Conservation (phyloP, 2,888 invertebrate species). For the Cheilosia impressa region DNA sequence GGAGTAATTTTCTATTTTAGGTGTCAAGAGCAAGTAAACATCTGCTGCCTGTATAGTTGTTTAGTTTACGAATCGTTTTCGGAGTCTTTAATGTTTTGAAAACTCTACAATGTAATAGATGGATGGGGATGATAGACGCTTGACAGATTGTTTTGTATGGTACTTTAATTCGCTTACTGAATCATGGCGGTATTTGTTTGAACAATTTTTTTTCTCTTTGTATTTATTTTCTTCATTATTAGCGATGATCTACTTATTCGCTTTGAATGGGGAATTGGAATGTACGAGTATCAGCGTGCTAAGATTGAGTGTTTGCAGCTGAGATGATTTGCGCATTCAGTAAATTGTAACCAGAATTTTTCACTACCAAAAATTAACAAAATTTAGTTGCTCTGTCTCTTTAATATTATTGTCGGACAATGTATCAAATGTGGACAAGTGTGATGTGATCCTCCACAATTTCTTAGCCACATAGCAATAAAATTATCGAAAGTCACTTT, state of each 20-base stretch:
- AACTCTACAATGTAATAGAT: neutral
- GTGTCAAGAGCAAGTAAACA: conserved; percentile 6
- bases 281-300: too few species aligned
- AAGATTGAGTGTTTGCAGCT: too few species aligned
- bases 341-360: too few species aligned
- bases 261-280: too few species aligned
- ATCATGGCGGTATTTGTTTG: neutral
- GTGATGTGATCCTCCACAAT: too few species aligned
- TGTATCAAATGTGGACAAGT: too few species aligned
- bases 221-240: neutral
- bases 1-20: conserved; percentile 6
- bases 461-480: too few species aligned
- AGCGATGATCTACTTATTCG: neutral
- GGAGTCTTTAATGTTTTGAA: conserved; percentile 5
- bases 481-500: too few species aligned
- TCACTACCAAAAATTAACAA: too few species aligned
- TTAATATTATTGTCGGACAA: too few species aligned
- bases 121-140: neutral
- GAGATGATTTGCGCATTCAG: too few species aligned
- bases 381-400: too few species aligned
- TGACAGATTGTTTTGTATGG: neutral
- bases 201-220: neutral
- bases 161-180: neutral
- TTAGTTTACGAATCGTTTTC: neutral
- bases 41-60: neutral